These are phyloP conservation scores for Platynereis dumerilii DNA, from an alignment of 2,888 invertebrate genomes.

Conservation along the genomic window DNA sequence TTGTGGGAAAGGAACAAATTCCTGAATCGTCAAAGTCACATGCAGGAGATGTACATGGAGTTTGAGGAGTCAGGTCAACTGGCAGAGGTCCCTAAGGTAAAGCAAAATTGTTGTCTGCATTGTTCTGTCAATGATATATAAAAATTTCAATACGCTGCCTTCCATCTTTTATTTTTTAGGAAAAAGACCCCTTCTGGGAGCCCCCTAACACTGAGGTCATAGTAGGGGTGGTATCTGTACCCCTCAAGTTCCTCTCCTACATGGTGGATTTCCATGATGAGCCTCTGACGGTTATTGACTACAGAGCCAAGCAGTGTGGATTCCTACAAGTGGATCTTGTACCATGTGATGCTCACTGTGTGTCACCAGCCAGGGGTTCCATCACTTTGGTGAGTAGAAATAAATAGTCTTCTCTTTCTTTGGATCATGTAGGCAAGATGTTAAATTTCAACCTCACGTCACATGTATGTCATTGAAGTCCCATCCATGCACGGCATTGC, in stretches of 20 bases:
- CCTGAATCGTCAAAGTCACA: constrained; percentile 38
- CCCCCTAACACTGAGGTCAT: constrained; percentile 38
- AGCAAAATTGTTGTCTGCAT: too few species aligned
- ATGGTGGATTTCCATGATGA: constrained; percentile 38
- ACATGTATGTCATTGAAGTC: too few species aligned
- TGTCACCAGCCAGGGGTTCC: too few species aligned
- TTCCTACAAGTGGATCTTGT: constrained; percentile 31
- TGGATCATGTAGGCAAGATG: too few species aligned
- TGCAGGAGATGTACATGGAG: constrained; percentile 38
- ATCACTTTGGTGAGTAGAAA: too few species aligned
- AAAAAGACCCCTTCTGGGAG: constrained; percentile 43
- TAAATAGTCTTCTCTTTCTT: too few species aligned
- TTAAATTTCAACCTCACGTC: too few species aligned
- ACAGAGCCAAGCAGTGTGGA: constrained; percentile 33
- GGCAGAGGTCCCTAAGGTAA: constrained; percentile 27
- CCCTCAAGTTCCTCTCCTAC: constrained; percentile 38
- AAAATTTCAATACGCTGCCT: too few species aligned
- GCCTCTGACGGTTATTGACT: constrained; percentile 38
- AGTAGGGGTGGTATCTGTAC: constrained; percentile 37
- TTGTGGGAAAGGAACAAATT: constrained; percentile 37
- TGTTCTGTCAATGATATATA: too few species aligned
- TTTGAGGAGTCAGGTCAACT: constrained; percentile 32
- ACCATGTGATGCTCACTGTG: constrained; percentile 35
- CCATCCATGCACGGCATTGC: too few species aligned
- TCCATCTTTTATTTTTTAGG: constrained; percentile 28